These are phyloP conservation scores for Oriolus oriolus DNA, from an alignment of 2,113 vertebrate genomes.

Conservation along the genomic window DNA sequence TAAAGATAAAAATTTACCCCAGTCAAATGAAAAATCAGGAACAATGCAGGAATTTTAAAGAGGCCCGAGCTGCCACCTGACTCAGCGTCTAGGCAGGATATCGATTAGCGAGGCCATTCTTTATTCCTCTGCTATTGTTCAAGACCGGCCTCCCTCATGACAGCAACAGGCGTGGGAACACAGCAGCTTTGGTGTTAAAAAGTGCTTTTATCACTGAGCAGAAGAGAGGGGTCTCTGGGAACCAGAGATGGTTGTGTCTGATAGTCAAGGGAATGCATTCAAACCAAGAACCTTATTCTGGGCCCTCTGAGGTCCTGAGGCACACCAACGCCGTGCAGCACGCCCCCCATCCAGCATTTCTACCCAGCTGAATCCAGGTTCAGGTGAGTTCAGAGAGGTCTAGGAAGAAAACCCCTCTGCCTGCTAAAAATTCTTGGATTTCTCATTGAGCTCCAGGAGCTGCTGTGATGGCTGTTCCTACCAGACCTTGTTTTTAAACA, in stretches of 20 bases:
- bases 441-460: background rate
- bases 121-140: constrained; percentile 63
- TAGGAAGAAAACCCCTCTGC: background rate
- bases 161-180: constrained; percentile 62
- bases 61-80: constrained; percentile 53
- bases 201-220: constrained; percentile 34
- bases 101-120: constrained; percentile 63
- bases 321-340: background rate
- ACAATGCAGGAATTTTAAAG: constrained; percentile 60
- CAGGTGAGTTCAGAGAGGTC: background rate
- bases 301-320: background rate
- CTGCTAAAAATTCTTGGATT: background rate
- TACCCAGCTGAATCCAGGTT: background rate
- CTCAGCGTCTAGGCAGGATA: constrained; percentile 70
- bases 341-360: background rate
- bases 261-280: constrained; percentile 9
- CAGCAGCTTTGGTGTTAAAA: constrained; percentile 55
- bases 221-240: constrained; percentile 40
- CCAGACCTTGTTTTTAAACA: background rate
- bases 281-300: background rate
- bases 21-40: constrained; percentile 23
- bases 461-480: background rate
- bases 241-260: constrained; percentile 16
- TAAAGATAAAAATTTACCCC: constrained; percentile 28
- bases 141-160: background rate